A percentile compares a stretch with the other conserved stretches of the same genome.
Evolutionary conservation across 2,888 invertebrate species (phyloP).

Genomic region (Maniola hyperantus): DNA sequence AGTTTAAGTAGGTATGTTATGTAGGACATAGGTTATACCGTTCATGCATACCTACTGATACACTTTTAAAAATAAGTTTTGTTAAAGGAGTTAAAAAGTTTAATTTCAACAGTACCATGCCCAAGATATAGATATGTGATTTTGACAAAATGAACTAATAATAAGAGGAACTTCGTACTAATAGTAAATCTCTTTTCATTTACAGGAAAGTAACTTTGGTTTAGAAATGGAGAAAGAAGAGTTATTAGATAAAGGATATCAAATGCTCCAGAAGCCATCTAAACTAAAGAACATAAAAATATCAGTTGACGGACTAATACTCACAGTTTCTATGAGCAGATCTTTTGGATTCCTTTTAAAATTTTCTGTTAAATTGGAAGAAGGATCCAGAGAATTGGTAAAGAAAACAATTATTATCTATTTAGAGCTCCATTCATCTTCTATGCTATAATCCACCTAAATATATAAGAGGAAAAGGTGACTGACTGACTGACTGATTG

Average conservation of each 20-base stretch:
- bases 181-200: constrained; percentile 15
- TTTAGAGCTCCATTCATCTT: neutral
- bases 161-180: no score
- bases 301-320: constrained; percentile 40
- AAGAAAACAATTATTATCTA: neutral
- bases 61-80: no score
- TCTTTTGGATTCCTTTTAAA: constrained; percentile 54
- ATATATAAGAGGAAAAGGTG: no score
- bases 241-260: constrained; percentile 52
- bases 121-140: no score
- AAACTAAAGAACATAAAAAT: constrained; percentile 49
- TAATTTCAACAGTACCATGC: no score
- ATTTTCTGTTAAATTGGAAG: constrained; percentile 50
- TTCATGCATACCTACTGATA: no score
- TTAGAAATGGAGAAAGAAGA: constrained; percentile 54
- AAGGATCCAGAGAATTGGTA: constrained; percentile 59
- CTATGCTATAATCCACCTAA: no score
- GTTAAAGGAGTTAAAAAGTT: no score
- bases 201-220: constrained; percentile 59
- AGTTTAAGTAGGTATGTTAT: no score
- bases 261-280: constrained; percentile 54
- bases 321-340: constrained; percentile 49
- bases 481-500: no score
- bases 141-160: no score
- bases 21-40: no score